A percentile compares a stretch with the other conserved stretches of the same genome.
Conservation (phyloP, 2,113 vertebrate genomes). For the Chelonoidis abingdonii region DNA sequence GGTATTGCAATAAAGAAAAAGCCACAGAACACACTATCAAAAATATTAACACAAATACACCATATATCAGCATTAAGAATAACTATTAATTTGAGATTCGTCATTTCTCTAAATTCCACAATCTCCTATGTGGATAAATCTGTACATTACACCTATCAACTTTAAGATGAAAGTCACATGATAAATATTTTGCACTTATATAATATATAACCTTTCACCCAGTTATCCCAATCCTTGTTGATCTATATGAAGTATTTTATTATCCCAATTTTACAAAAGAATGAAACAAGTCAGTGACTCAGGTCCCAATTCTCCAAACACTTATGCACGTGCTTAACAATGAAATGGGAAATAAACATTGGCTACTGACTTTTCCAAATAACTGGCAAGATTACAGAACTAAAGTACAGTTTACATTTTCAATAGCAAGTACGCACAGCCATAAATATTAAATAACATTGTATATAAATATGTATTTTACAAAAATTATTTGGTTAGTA, state of each 20-base stretch:
- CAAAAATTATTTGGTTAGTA: background rate
- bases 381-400: background rate
- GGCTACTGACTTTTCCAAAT: background rate
- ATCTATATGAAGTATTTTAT: background rate
- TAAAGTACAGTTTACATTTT: background rate
- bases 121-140: background rate
- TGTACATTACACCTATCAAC: background rate
- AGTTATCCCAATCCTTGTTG: background rate
- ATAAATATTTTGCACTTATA: background rate
- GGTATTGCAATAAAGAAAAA: accelerated
- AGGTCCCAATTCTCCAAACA: background rate
- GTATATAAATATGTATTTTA: background rate
- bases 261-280: background rate
- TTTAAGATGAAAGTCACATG: background rate
- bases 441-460: background rate
- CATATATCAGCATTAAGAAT: background rate
- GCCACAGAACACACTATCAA: accelerated
- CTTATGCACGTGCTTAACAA: background rate
- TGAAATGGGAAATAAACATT: constrained; percentile 26
- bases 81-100: background rate
- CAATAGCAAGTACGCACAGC: background rate
- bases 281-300: background rate
- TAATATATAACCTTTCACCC: background rate
- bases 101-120: background rate
- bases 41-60: background rate